Evolutionary conservation across 2,113 vertebrate species (phyloP).

Genomic region (Uria aalge): DNA sequence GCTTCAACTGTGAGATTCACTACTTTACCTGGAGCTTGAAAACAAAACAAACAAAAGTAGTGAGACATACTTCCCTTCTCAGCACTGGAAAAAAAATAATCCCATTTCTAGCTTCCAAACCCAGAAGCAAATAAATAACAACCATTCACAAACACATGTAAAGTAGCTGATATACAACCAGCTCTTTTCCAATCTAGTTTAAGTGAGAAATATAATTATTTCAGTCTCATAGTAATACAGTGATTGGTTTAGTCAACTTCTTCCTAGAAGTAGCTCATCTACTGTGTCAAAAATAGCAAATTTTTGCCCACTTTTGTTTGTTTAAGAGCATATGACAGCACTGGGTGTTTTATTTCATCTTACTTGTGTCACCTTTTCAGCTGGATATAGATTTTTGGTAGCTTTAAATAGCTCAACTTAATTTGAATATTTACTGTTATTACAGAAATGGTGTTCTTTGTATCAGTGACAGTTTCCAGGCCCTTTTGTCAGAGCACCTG

Average conservation of each 20-base stretch:
- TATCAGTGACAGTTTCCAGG: not conserved
- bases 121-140: not conserved
- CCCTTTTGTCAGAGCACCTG: not conserved
- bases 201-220: not conserved
- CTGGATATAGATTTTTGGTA: not conserved
- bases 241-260: not conserved
- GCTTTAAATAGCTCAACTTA: not conserved
- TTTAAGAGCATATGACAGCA: not conserved
- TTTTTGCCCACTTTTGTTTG: not conserved
- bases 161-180: not conserved
- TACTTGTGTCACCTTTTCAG: not conserved
- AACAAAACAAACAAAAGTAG: constrained; percentile 33
- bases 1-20: constrained; percentile 90
- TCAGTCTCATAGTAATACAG: not conserved
- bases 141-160: not conserved
- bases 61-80: not conserved
- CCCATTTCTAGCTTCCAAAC: not conserved
- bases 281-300: not conserved
- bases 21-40: constrained; percentile 91
- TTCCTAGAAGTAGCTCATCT: not conserved
- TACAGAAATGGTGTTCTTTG: not conserved
- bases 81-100: not conserved
- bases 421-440: not conserved
- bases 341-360: not conserved
- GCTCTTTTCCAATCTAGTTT: not conserved